Evolutionary conservation across 2,797 vertebrate genomes (phyloP).

Genomic region (Danio kyathit): DNA sequence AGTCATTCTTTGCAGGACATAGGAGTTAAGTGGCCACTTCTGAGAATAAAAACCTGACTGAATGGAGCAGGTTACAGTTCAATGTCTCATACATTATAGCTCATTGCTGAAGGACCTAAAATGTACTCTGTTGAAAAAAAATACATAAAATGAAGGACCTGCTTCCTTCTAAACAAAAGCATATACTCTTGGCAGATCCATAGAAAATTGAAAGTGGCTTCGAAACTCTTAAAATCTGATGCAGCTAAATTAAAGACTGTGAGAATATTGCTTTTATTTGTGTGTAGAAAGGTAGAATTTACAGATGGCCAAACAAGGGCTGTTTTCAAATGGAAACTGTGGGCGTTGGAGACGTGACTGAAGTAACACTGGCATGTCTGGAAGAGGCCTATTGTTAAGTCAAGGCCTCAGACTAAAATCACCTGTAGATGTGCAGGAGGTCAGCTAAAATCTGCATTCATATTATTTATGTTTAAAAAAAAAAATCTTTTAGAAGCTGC

Average conservation of each 20-base stretch:
- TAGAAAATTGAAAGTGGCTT: slow-evolving; percentile 31
- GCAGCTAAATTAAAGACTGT: slow-evolving; percentile 48
- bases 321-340: not conserved
- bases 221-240: slow-evolving; percentile 46
- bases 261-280: slow-evolving; percentile 43
- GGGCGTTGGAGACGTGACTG: not conserved
- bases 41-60: slow-evolving; percentile 56
- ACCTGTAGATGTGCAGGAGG: not conserved
- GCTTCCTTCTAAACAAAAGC: slow-evolving; percentile 51
- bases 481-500: not conserved
- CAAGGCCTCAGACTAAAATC: slow-evolving; percentile 25
- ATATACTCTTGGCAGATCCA: slow-evolving; percentile 24
- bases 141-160: slow-evolving; percentile 38
- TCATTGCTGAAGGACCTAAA: slow-evolving; percentile 55
- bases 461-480: too few relatives aligned
- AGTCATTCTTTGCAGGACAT: slow-evolving; percentile 50
- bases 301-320: slow-evolving; percentile 6
- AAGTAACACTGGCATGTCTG: not conserved
- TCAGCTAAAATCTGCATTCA: not conserved
- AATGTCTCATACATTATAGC: slow-evolving; percentile 61
- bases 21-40: slow-evolving; percentile 62
- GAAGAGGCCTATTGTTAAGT: not conserved
- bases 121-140: slow-evolving; percentile 46
- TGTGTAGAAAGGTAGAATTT: not conserved
- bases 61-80: slow-evolving; percentile 62